Evolutionary conservation across 2,113 vertebrate genomes (phyloP), one percentile per base, ranked within the genome.

Genomic region (Albula goreensis): DNA sequence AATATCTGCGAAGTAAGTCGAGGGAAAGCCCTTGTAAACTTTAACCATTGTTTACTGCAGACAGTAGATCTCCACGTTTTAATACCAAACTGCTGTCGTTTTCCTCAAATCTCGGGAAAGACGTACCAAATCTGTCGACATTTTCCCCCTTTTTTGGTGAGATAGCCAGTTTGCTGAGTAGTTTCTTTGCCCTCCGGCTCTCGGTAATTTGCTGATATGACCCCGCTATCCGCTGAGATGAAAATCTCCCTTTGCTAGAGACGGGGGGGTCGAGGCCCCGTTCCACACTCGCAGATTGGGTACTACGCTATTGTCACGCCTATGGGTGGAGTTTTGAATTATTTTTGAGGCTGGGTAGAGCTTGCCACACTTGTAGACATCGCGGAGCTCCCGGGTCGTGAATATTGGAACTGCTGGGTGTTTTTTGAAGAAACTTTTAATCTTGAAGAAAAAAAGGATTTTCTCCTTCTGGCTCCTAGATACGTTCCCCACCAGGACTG

Each of bases 331-430:
- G 93, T 77, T 89, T 91, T 2, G 0, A 85, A 86, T 90, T 87
- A 92, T 91, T 90, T 94, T 92, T 90, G 93, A 93, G 93, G 91
- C 93, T 90, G 92, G 88, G 93, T 93, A 93, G 91, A 94, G 94
- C 93, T 92, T 94, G 89, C 89, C 92, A 90, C 91, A 90, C 92
- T 86, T 86, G 81, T 88, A 86, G 91, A 89, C 86, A 86, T 83
- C 74, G 78, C 15, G 49, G 12, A 50, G 78, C 78, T 15, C 41
- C 25, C 78, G 78, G 13, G 22, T 74, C n/a, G 70, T 74, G n/a
- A 74, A 74, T 74, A 50, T 15, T 79, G 12, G 74, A 9, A 48
- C 78, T 50, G 49, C 78, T 50, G 78, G 78, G 8, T 2, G 12
- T 10, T 74, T 31, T 31, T 79, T 41, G 78, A 79, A 79, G 78